Base-by-base conservation (phyloP, 2,797 vertebrate species). In the Sebastes itinus region DNA sequence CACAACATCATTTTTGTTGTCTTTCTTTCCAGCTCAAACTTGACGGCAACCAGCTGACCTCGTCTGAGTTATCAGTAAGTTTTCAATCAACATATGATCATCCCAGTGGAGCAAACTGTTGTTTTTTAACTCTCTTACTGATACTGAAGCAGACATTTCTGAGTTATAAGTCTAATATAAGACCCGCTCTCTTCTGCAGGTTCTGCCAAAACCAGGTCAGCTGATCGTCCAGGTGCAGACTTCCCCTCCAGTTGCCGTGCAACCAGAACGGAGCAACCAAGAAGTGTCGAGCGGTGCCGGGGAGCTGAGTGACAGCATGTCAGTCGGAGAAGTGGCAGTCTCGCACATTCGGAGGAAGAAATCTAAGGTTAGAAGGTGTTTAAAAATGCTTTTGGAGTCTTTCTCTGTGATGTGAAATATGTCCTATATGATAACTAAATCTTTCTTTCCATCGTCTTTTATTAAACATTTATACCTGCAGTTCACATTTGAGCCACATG, bases 261-360 rank as follows among this genome's bases (percentile, higher is more conserved):
- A 78, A 2, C 16, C 87, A 0, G 95, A 95, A 14, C 80, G 80
- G 7, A 76, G 55, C 7, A 86, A 90, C 66, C 94, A 95, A 14
- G 97, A 99, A n/a, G 96, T 90, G 70, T 99, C 98, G 5, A 97
- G 96, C 54, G 97, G 96, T 2, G 95, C 95, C 0, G 96, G 97
- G 23, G 97, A 99, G 82, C 84, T 98, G 80, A 99, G 97, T 1
- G 97, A 99, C 90, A 98, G 97, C 79, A 67, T 95, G 72, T 96
- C 97, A 0, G 90, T 95, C 0, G 91, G 92, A 0, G 97, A 97
- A 13, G 84, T 86, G 0, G 85, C 73, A 62, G 87, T 88, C 16
- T 81, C 93, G 10, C 91, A 77, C 9, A 46, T 85, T 2, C 87
- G 86, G 4, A 95, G 81, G 62, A 97, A 94, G 87, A 99, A 96